Conservation (phyloP, 2,888 invertebrate genomes). For the Esperia sulphurella region DNA sequence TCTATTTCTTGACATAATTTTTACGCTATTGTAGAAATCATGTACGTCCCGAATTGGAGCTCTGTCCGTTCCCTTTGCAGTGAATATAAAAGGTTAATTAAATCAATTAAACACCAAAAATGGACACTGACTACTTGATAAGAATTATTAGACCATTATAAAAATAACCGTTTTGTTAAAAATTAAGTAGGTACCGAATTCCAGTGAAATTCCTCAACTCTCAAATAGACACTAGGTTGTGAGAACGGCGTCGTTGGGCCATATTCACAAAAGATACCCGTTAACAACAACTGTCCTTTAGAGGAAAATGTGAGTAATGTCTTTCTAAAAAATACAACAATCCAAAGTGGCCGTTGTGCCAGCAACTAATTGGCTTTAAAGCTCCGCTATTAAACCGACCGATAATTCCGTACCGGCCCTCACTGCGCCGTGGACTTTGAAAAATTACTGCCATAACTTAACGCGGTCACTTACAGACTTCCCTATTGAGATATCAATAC, state of each 20-base stretch:
- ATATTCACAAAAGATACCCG: background rate
- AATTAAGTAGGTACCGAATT: too few species aligned
- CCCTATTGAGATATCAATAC: slow-evolving; percentile 77
- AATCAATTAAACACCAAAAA: too few species aligned
- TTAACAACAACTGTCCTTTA: background rate
- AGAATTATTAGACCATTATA: too few species aligned
- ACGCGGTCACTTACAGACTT: slow-evolving; percentile 73
- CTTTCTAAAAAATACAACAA: slow-evolving; percentile 10
- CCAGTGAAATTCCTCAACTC: background rate
- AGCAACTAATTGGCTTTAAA: slow-evolving; percentile 67
- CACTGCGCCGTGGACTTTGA: slow-evolving; percentile 57
- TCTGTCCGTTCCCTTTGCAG: too few species aligned
- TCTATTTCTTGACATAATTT: too few species aligned
- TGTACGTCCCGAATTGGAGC: too few species aligned
- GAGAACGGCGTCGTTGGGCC: background rate
- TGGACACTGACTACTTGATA: too few species aligned
- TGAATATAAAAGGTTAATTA: too few species aligned
- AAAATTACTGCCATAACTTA: slow-evolving; percentile 72
- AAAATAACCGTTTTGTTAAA: too few species aligned
- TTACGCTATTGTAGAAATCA: too few species aligned
- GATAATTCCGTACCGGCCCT: slow-evolving; percentile 47
- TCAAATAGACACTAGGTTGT: background rate
- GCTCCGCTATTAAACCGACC: slow-evolving; percentile 55
- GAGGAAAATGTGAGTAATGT: slow-evolving; percentile 2
- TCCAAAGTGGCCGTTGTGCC: slow-evolving; percentile 20